Evolutionary conservation across 2,113 vertebrate species (phyloP).

Genomic region (Tupaia tana): DNA sequence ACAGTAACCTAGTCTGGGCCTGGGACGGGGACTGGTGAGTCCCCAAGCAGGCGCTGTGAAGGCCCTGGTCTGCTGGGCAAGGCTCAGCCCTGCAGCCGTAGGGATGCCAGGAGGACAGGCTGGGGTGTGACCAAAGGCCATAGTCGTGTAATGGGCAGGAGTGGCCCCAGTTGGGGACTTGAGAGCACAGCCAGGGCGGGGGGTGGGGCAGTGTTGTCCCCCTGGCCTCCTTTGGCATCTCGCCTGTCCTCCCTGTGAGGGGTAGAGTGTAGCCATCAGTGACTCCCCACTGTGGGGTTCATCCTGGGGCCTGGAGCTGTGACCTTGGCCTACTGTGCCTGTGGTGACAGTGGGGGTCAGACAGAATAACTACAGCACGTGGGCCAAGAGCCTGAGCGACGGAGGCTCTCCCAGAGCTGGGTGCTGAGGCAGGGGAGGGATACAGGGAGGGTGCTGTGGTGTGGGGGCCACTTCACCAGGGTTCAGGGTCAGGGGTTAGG

Average conservation of each 20-base stretch:
- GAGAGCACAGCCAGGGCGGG: neutral
- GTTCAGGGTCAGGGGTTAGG: neutral
- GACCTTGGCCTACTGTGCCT: neutral
- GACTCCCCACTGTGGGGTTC: rapidly evolving
- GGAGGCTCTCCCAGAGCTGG: neutral
- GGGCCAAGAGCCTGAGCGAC: neutral
- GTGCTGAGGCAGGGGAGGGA: neutral
- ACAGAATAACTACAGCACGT: neutral
- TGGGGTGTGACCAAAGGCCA: neutral
- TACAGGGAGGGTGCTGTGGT: neutral
- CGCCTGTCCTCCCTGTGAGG: neutral
- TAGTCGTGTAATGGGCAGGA: rapidly evolving
- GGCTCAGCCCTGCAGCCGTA: neutral
- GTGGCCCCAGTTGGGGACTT: neutral
- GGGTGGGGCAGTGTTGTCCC: no score
- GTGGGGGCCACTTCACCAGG: no score
- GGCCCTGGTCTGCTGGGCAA: neutral
- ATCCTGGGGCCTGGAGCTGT: neutral
- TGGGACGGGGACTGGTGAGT: neutral
- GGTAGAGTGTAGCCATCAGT: rapidly evolving
- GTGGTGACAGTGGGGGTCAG: neutral
- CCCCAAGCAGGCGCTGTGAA: neutral
- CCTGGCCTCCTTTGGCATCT: neutral
- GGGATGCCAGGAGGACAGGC: neutral
- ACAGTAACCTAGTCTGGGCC: neutral